phyloP scores from a whole-genome alignment of 2,888 invertebrate genomes.

The Drosophila quinaria region DNA sequence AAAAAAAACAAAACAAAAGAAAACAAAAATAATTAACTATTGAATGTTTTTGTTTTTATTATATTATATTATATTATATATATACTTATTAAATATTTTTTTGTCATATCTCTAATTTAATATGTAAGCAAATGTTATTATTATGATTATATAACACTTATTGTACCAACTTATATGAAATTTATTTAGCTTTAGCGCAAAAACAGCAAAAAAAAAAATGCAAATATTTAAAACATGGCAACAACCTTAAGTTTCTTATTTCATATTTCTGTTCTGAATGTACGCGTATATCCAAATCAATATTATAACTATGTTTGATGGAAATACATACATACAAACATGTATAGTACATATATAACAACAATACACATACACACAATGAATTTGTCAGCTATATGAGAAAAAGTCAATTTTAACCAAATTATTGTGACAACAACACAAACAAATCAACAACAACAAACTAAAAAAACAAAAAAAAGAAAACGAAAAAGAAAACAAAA shows the following conservation, averaged over 20 bases:
- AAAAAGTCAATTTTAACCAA: conserved; percentile 46
- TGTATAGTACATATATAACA: neutral
- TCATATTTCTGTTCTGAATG: conserved; percentile 49
- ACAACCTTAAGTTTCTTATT: conserved; percentile 58
- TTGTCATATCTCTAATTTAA: conserved; percentile 56
- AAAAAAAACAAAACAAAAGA: conserved; percentile 34
- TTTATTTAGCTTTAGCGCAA: conserved; percentile 79
- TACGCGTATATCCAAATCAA: conserved; percentile 45
- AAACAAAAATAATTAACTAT: conserved; percentile 30
- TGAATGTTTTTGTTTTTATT: conserved; percentile 27
- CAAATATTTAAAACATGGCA: conserved; percentile 68
- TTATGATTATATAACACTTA: conserved; percentile 63
- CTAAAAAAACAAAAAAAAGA: conserved; percentile 45
- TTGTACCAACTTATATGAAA: conserved; percentile 77
- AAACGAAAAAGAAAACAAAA: conserved; percentile 53
- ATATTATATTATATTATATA: neutral
- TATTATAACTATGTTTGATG: conserved; percentile 42
- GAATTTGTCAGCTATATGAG: conserved; percentile 81
- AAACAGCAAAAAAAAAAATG: conserved; percentile 53
- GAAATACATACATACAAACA: conserved; percentile 19
- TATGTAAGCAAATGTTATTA: conserved; percentile 74
- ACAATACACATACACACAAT: conserved; percentile 70
- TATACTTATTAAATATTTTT: conserved; percentile 49
- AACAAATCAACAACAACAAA: conserved; percentile 9
- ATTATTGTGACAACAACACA: conserved; percentile 45